Evolutionary conservation across 2,797 vertebrate genomes (phyloP).

Genomic region (Kryptolebias ocellatus): DNA sequence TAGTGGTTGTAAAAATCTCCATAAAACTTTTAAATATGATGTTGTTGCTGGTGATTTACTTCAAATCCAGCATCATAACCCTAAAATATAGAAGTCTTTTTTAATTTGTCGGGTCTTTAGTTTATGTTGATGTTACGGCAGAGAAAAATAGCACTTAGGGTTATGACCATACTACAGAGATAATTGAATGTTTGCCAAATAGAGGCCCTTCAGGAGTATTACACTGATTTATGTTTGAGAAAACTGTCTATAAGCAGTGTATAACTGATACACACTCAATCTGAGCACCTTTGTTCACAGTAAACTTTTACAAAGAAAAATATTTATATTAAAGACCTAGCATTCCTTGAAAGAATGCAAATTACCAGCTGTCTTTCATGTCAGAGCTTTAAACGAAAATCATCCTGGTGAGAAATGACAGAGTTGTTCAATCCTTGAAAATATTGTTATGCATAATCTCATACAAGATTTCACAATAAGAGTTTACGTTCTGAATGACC

Average conservation of each 20-base stretch:
- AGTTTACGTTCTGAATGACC: no score
- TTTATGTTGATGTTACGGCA: constrained; percentile 20
- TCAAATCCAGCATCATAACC: background rate
- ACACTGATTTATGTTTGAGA: constrained; percentile 41
- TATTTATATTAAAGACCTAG: no score
- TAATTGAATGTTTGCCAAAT: constrained; percentile 40
- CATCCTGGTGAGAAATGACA: no score
- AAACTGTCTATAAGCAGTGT: constrained; percentile 19
- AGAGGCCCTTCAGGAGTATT: constrained; percentile 37
- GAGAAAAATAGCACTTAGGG: constrained; percentile 36
- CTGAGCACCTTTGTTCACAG: no score
- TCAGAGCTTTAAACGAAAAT: no score
- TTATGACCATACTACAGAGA: constrained; percentile 35
- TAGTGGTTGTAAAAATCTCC: background rate
- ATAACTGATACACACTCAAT: no score
- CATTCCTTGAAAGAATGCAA: no score
- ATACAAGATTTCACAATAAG: no score
- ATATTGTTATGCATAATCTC: no score
- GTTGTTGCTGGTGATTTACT: constrained; percentile 12
- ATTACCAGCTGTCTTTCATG: no score
- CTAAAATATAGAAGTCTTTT: background rate
- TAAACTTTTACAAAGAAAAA: no score
- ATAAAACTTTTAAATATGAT: background rate
- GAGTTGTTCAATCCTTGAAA: no score
- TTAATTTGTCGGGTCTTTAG: background rate